Evolutionary conservation across 2,888 invertebrate species (phyloP).

Genomic region (Erpobdella octoculata): DNA sequence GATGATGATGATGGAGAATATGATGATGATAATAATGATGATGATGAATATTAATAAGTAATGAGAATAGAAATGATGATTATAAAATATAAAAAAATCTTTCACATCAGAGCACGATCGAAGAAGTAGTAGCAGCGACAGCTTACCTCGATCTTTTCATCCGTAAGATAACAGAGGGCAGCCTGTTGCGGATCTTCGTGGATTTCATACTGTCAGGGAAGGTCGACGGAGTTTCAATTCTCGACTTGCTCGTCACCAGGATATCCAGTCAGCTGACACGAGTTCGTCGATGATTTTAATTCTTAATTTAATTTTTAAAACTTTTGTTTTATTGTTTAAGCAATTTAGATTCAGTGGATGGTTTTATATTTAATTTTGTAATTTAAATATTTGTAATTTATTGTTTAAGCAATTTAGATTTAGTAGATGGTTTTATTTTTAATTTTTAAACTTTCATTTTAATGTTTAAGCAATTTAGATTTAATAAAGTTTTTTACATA

Average conservation of each 20-base stretch:
- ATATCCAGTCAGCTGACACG: conserved; percentile 58
- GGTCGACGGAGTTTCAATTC: conserved; percentile 73
- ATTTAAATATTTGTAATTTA: neutral
- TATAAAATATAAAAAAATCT: too few species aligned
- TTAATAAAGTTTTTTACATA: too few species aligned
- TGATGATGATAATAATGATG: too few species aligned
- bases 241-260: conserved; percentile 73
- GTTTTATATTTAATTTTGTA: neutral
- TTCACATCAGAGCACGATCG: conserved; percentile 75
- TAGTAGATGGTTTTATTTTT: neutral
- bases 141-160: conserved; percentile 84
- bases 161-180: conserved; percentile 75
- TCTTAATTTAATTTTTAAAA: neutral
- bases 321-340: neutral
- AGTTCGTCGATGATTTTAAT: conserved; percentile 7
- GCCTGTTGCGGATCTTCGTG: conserved; percentile 72
- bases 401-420: too few species aligned
- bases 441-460: neutral
- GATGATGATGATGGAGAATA: too few species aligned
- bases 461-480: too few species aligned
- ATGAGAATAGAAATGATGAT: too few species aligned
- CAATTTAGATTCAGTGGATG: conserved; percentile 14
- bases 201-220: conserved; percentile 70
- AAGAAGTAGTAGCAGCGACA: conserved; percentile 82
- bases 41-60: too few species aligned